Percentiles rank a stretch among this genome's conserved stretches.
Evolutionary conservation across 35 echinoderm and acorn worm genomes (phyloP).

Genomic region (Apostichopus parvimensis): DNA sequence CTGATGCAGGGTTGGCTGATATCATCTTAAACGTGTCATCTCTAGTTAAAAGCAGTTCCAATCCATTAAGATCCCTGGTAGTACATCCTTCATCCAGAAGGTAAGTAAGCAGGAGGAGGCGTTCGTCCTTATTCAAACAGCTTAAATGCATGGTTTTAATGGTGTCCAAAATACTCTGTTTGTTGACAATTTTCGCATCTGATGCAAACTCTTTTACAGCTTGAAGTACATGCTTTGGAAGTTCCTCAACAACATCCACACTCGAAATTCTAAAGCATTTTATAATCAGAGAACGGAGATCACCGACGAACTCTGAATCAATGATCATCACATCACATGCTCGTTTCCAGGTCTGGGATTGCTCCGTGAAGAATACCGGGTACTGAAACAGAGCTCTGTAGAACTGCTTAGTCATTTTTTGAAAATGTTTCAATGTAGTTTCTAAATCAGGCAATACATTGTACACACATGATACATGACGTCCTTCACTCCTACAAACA

Average conservation of each 20-base stretch:
- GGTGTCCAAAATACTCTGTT: background rate
- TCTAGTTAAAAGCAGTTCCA: background rate
- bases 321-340: constrained; percentile 53
- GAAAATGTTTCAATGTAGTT: constrained; percentile 52
- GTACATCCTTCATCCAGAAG: background rate
- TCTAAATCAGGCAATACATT: constrained; percentile 60
- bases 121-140: background rate
- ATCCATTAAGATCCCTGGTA: background rate
- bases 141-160: background rate
- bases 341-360: constrained; percentile 44
- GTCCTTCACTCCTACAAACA: background rate
- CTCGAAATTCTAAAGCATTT: background rate
- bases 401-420: constrained; percentile 49
- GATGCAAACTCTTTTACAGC: background rate
- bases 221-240: background rate
- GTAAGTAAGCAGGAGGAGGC: background rate
- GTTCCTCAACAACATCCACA: background rate
- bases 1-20: background rate
- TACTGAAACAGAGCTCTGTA: constrained; percentile 50
- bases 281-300: background rate
- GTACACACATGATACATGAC: constrained; percentile 60
- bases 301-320: background rate
- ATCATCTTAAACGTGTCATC: constrained; percentile 16
- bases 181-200: background rate
- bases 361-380: constrained; percentile 60